Conservation (phyloP, 2,797 vertebrate species). For the Limnodromus scolopaceus region DNA sequence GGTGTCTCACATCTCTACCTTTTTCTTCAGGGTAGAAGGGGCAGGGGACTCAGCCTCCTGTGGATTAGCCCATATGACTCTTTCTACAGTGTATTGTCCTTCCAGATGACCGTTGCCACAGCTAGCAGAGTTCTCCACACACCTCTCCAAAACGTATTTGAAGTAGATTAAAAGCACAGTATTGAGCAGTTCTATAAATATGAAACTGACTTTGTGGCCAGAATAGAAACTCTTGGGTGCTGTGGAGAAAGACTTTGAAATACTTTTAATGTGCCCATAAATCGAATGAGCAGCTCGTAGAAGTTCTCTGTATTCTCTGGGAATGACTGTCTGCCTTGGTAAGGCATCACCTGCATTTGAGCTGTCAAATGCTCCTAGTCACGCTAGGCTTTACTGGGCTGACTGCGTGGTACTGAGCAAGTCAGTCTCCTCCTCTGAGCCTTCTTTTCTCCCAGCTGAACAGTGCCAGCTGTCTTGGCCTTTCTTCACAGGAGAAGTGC, state of each 20-base stretch:
- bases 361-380: background rate
- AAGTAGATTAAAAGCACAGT: background rate
- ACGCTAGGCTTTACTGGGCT: background rate
- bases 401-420: background rate
- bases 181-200: background rate
- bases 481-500: background rate
- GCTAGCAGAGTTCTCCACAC: background rate
- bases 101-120: background rate
- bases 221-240: background rate
- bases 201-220: background rate
- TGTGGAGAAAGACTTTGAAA: background rate
- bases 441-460: background rate
- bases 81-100: background rate
- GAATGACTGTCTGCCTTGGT: background rate
- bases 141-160: background rate
- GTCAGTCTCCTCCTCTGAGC: background rate
- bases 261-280: background rate
- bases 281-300: fast-evolving
- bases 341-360: background rate
- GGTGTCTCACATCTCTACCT: background rate
- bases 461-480: background rate
- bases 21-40: background rate
- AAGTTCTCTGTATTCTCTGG: background rate
- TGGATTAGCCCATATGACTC: background rate
- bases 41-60: background rate